Evolutionary conservation across 1,140 invertebrate genomes (phyloP).

Genomic region (Varroa destructor): DNA sequence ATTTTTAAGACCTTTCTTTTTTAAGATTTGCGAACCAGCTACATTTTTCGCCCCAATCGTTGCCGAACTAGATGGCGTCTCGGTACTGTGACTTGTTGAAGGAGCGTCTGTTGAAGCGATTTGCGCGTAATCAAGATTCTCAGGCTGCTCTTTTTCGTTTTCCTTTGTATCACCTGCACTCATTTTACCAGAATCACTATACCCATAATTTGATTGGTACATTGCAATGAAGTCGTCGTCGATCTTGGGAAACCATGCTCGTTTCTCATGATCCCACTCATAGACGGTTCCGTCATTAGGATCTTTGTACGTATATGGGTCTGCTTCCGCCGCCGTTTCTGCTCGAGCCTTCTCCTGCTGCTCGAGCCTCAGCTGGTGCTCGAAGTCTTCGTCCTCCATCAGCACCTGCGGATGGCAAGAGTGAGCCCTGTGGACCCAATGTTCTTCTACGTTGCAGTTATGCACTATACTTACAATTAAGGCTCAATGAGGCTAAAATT

Average conservation of each 20-base stretch:
- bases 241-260: conserved; percentile 91
- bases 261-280: conserved; percentile 77
- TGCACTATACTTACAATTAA: too few relatives aligned
- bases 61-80: not conserved
- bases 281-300: conserved; percentile 67
- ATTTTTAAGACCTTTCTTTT: conserved; percentile 20
- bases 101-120: not conserved
- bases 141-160: conserved; percentile 29
- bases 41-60: not conserved
- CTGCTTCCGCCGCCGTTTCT: conserved; percentile 48
- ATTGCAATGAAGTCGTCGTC: conserved; percentile 90
- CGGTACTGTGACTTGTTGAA: not conserved
- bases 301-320: conserved; percentile 67
- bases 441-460: too few relatives aligned
- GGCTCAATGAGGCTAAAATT: too few relatives aligned
- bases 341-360: conserved; percentile 36
- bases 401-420: conserved; percentile 19
- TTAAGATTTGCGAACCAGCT: conserved; percentile 11
- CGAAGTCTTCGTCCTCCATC: conserved; percentile 39
- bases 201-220: conserved; percentile 91
- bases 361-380: conserved; percentile 39
- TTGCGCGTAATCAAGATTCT: conserved; percentile 16
- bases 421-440: not conserved
- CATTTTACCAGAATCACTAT: conserved; percentile 41
- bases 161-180: conserved; percentile 36